Evolutionary conservation across 2,797 vertebrate genomes (phyloP), one percentile per base, ranked within the genome.

Genomic region (Tadarida brasiliensis): DNA sequence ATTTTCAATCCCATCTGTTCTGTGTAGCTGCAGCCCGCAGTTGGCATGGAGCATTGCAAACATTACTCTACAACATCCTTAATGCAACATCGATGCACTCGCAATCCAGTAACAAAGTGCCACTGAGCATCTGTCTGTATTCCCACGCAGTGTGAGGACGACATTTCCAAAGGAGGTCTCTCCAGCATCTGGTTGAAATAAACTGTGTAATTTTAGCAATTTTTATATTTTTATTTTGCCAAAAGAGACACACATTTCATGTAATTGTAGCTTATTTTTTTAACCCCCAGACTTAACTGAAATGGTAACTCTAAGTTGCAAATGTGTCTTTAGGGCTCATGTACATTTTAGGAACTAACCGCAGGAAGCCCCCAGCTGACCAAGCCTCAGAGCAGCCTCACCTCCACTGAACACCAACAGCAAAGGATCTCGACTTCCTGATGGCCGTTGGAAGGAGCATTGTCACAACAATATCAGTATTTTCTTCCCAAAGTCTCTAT

Each of bases 1-100:
- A 77, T 65, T 77, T 96, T 82, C 93, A 73, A 86, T 96, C 97
- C 97, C 97, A 97, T 97, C 98, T 98, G 98, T 90, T 97, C 87
- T 49, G 12, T 61, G 87, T 97, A 35, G 22, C 35, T 33, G 30
- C 73, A 59, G 96, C 95, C 94, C 59, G 63, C 5, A 47, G 87
- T 94, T 83, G 71, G 76, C 84, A 28, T 9, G 51, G 63, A 87
- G 84, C n/a, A 65, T 19, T 16, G 39, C 70, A 97, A 85, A 95
- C 12, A 30, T 59, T 92, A 92, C 78, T 96, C 80, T 67, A 6
- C 47, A 94, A 30, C 0, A 20, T 39, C 57, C 35, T 1, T 94
- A 92, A 93, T 86, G 94, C 44, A 83, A 83, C 68, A 24, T 59
- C 96, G 74, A 51, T 82, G 94, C 20, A 10, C 39, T 87, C 84